Evolutionary conservation across 2,113 vertebrate genomes (phyloP).

Genomic region (Burhinus bistriatus): DNA sequence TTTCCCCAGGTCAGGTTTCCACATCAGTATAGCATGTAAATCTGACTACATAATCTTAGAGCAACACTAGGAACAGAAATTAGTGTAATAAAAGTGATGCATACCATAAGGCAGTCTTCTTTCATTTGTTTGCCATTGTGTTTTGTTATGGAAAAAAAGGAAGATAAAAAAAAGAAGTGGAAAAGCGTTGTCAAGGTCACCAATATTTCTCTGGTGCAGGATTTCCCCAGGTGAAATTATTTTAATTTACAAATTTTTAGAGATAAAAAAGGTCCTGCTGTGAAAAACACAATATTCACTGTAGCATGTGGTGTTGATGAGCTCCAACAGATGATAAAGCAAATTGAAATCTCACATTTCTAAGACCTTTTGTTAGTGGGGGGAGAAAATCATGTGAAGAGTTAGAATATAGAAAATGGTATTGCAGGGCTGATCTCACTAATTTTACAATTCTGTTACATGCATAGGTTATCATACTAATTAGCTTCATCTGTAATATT

Average conservation of each 20-base stretch:
- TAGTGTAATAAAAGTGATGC: neutral
- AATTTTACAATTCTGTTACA: constrained; percentile 71
- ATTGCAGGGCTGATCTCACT: constrained; percentile 61
- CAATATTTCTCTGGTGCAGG: constrained; percentile 2
- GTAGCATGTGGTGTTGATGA: constrained; percentile 64
- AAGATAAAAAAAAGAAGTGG: neutral
- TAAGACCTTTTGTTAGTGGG: constrained; percentile 71
- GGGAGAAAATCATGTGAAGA: constrained; percentile 68
- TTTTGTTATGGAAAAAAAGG: neutral
- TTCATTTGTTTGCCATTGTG: neutral
- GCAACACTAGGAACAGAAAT: neutral
- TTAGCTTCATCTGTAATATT: constrained; percentile 66
- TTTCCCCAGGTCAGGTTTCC: neutral
- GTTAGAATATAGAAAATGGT: constrained; percentile 74
- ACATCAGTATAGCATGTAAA: neutral
- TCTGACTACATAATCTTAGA: neutral
- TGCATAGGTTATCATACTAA: constrained; percentile 67
- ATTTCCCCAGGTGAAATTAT: constrained; percentile 76
- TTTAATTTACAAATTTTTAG: constrained; percentile 80
- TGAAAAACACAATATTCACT: constrained; percentile 77
- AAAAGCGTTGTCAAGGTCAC: constrained; percentile 42
- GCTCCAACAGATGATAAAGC: constrained; percentile 64
- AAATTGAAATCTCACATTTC: constrained; percentile 78
- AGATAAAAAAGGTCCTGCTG: constrained; percentile 76
- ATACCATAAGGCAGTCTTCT: neutral